Evolutionary conservation across 1,140 invertebrate species (phyloP), one percentile per base, ranked within the genome.

Genomic region (Lordiphosa stackelbergi): DNA sequence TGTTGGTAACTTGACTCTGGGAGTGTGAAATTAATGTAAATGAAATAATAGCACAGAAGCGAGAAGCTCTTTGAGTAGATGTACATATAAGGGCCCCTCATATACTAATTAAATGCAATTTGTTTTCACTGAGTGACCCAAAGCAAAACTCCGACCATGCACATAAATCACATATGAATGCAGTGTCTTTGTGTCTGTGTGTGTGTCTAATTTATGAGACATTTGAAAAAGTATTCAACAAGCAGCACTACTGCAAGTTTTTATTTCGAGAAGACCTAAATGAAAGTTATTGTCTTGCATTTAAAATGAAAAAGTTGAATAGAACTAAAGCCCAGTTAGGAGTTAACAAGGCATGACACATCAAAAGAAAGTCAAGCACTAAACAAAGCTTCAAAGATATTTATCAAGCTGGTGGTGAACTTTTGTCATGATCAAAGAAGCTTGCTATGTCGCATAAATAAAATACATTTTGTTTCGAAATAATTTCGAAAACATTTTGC

Each of bases 21-120:
- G 42, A 31, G 37, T 47, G 42, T 53, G 43, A 58, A 68, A 63
- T 58, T 58, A 63, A 63, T 46, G 43, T 53, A 62, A 62, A 62
- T 62, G 47, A 66, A 62, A 45, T 57, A 62, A 51, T 45, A 22
- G 19, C 41, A 31, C 22, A 16, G 38, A 49, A 31, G 28, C 28
- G 28, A 7, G 28, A 7, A 31, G 28, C 28, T 8, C 41, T 61
- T 64, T 60, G 28, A 8, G 28, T 31, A 31, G 28, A 1, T 31
- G 19, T 19, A 19, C 19, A 31, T 68, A 63, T 68, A 64, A 64
- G 60, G 65, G 64, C 38, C 31, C 31, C 49, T 37, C 37, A 38
- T 47, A 38, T 47, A 45, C 61, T 68, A 64, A 68, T 66, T 66
- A 61, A 49, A 68, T 68, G 65, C 61, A 64, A 68, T 68, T 68